Base-by-base conservation (phyloP, 2,113 vertebrate species). In the Megaceryle maxima region DNA sequence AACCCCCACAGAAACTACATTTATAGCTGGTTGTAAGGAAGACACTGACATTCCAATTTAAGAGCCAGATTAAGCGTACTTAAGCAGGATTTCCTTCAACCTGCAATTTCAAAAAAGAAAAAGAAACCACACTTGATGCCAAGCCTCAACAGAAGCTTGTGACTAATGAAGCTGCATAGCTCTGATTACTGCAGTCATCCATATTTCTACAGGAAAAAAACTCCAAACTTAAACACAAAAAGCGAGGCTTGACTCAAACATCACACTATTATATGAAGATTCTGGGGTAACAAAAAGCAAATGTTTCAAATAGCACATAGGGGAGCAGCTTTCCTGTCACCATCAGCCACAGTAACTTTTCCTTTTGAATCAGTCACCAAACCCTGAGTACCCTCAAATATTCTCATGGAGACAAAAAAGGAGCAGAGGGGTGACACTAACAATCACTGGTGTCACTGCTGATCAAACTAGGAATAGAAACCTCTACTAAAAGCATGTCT, bases 21-120 rank as follows among this genome's bases (percentile, higher is more conserved):
- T 59, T 76, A 48, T 3, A 88, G 41, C 39, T 73, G 37, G 28
- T 21, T 82, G 6, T 73, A 56, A 86, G 56, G 85, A 97, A 89
- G 28, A 78, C 72, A 11, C 9, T 43, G n/a, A 25, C 66, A 67
- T 24, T 82, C 73, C 60, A 83, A 76, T 89, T 97, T 88, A 82
- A 69, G 70, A 94, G 87, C 75, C 15, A 90, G 53, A 89, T 57
- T 68, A 72, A 95, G 60, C 31, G 18, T 79, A 92, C 77, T 96
- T 93, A 91, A 97, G 89, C 88, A 96, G 75, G 92, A 97, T 87
- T 97, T 90, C 85, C 53, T 74, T 64, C 95, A 96, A 96, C 68
- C 81, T 92, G 56, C 91, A 96, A 97, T 88, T 96, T 72, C 53
- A 90, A 93, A 95, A 96, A 84, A 51, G 25, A 33, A 20, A 53